Evolutionary conservation across 92 coral and sea anemone species (phyloP).

Genomic region (Heliopora coerulea): DNA sequence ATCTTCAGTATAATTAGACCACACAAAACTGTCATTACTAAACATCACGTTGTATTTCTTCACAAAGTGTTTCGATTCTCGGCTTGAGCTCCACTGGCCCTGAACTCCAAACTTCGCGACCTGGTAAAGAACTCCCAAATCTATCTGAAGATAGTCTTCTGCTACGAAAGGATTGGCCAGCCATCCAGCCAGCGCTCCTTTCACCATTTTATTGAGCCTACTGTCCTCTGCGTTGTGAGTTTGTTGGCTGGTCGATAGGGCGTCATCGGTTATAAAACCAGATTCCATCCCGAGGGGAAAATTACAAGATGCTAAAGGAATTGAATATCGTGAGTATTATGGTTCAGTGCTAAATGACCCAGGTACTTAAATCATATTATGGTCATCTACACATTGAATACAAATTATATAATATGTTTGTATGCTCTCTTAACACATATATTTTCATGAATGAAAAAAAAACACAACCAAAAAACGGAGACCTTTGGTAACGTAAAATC

Average conservation of each 20-base stretch:
- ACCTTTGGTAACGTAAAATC: too few relatives aligned
- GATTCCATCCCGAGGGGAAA: slow-evolving; percentile 76
- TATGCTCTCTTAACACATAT: too few relatives aligned
- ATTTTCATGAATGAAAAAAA: too few relatives aligned
- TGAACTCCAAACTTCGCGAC: slow-evolving; percentile 56
- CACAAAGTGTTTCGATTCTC: slow-evolving; percentile 16
- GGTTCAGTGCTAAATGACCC: too few relatives aligned
- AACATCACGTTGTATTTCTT: slow-evolving; percentile 60
- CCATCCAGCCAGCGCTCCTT: slow-evolving; percentile 54
- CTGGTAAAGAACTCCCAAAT: slow-evolving; percentile 59
- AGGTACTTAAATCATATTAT: too few relatives aligned
- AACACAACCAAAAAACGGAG: too few relatives aligned
- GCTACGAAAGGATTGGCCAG: slow-evolving; percentile 32
- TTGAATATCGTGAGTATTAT: too few relatives aligned
- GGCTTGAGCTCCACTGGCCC: slow-evolving; percentile 44
- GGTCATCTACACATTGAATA: too few relatives aligned
- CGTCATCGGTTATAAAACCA: slow-evolving; percentile 69
- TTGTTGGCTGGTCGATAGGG: slow-evolving; percentile 38
- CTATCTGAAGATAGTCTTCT: slow-evolving; percentile 68
- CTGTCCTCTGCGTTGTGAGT: slow-evolving; percentile 45
- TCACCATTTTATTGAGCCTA: slow-evolving; percentile 36
- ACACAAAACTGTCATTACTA: slow-evolving; percentile 63
- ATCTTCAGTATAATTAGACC: slow-evolving; percentile 60
- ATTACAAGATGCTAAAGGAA: slow-evolving; percentile 55
- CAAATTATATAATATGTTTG: too few relatives aligned